Conservation (phyloP, 2,797 vertebrate genomes). For the Sylvilagus floridanus region DNA sequence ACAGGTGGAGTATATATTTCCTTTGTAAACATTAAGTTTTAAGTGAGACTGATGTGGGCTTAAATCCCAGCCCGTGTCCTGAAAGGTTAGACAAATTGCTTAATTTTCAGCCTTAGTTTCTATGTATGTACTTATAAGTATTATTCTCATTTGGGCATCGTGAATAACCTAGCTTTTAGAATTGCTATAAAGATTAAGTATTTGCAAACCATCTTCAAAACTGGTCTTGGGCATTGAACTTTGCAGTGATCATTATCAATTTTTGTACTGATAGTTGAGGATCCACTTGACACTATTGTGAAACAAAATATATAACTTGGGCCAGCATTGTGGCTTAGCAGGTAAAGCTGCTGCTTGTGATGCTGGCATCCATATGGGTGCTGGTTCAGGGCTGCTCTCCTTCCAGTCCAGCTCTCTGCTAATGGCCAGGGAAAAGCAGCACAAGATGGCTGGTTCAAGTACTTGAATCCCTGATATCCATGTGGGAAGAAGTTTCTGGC, state of each 20-base stretch:
- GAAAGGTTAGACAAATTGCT: neutral
- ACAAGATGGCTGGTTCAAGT: too few species aligned
- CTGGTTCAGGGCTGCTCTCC: too few species aligned
- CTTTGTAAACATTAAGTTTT: slow-evolving; percentile 7
- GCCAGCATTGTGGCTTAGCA: too few species aligned
- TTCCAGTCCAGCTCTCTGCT: too few species aligned
- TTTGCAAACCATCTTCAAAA: neutral
- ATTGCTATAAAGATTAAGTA: slow-evolving; percentile 8
- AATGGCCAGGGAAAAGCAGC: too few species aligned
- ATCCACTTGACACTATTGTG: neutral
- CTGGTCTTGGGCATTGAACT: neutral
- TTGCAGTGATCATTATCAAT: neutral
- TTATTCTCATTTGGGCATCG: neutral
- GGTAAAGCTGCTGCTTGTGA: too few species aligned
- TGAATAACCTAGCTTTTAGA: slow-evolving; percentile 36
- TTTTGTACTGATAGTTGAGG: slow-evolving; percentile 32
- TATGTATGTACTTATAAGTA: neutral
- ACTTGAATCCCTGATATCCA: too few species aligned
- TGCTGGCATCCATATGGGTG: too few species aligned
- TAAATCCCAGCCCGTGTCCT: neutral
- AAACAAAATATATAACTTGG: neutral
- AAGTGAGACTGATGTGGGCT: neutral
- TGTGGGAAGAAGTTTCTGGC: too few species aligned
- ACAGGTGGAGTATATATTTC: neutral
- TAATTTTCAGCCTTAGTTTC: neutral